Conservation (phyloP, 2,797 vertebrate species). For the Tauraco hartlaubi region DNA sequence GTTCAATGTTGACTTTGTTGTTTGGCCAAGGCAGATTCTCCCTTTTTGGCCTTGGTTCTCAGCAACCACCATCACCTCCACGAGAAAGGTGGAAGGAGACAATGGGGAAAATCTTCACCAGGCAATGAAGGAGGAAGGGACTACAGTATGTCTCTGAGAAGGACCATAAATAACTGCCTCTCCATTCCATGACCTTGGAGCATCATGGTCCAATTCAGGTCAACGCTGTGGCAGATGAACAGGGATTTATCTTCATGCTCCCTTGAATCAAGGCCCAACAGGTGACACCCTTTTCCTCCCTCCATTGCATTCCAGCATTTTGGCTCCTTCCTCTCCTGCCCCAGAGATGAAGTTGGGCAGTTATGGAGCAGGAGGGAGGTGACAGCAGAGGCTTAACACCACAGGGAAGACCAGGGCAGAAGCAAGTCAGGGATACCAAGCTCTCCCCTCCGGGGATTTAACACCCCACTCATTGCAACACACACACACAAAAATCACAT, state of each 20-base stretch:
- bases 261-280: not conserved
- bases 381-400: not conserved
- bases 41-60: not conserved
- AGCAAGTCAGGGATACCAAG: not conserved
- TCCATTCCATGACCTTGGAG: not conserved
- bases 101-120: accelerated
- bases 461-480: accelerated
- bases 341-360: not conserved
- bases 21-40: too few species aligned
- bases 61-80: too few species aligned
- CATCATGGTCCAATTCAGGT: not conserved
- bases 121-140: accelerated
- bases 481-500: not conserved
- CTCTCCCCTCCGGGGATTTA: not conserved
- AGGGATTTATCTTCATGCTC: not conserved
- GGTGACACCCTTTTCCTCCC: not conserved
- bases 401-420: not conserved
- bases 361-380: not conserved
- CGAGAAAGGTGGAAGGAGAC: not conserved
- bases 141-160: not conserved
- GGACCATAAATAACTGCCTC: not conserved
- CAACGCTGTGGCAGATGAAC: not conserved
- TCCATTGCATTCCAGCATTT: not conserved
- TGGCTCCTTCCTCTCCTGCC: not conserved
- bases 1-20: accelerated